phyloP scores from a whole-genome alignment of 2,797 vertebrate genomes.

The Labeo calbasu region DNA sequence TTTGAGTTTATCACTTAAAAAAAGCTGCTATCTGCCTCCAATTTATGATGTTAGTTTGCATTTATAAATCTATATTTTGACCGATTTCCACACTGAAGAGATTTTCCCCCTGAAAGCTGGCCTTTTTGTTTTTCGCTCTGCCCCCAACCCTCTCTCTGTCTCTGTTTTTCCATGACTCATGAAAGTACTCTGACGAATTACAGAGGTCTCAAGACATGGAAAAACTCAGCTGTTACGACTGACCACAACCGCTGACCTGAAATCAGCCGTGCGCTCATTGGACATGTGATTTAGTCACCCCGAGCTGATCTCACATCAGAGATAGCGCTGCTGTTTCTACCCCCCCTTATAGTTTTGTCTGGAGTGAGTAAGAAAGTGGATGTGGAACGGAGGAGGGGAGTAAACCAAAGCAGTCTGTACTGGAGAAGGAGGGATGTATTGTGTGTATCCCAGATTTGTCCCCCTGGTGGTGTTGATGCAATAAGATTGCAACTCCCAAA shows the following conservation, averaged over 20 bases:
- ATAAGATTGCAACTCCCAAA: neutral
- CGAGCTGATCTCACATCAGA: constrained; percentile 43
- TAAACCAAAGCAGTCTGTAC: neutral
- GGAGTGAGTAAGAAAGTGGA: constrained; percentile 31
- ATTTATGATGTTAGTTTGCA: neutral
- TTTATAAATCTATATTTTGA: neutral
- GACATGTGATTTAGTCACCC: neutral
- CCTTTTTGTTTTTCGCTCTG: constrained; percentile 17
- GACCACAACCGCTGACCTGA: constrained; percentile 46
- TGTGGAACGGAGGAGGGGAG: constrained; percentile 24
- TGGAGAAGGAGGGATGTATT: neutral
- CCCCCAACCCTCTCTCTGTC: constrained; percentile 3
- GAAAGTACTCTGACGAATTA: constrained; percentile 37
- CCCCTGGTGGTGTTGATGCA: constrained; percentile 48
- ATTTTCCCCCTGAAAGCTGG: neutral
- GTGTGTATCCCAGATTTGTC: constrained; percentile 12
- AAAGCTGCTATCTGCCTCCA: no score
- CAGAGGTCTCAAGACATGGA: constrained; percentile 50
- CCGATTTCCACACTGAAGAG: neutral
- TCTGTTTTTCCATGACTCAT: constrained; percentile 48
- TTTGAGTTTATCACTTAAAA: neutral
- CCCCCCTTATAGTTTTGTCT: constrained; percentile 2
- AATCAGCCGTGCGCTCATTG: constrained; percentile 25
- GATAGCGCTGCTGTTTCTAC: neutral
- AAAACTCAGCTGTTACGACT: constrained; percentile 34